Evolutionary conservation across 2,888 invertebrate genomes (phyloP), one percentile per base, ranked within the genome.

Genomic region (Dromius quadrimaculatus): DNA sequence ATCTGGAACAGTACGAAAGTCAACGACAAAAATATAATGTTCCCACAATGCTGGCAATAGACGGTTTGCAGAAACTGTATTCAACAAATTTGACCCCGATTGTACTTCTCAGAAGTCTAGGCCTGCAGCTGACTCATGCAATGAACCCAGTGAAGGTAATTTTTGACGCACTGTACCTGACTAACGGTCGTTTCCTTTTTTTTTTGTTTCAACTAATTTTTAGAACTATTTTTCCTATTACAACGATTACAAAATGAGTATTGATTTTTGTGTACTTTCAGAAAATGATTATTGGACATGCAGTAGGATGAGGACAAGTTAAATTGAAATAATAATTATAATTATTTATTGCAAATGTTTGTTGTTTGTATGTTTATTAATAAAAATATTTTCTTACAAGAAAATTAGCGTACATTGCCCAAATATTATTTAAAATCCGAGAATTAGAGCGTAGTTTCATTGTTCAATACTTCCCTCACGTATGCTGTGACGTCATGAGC

Each of bases 51-150:
- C 81, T 93, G 9, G 91, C 92, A 0, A 89, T 97, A 2, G 97
- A 98, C 82, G 91, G 91, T 3, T 83, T 98, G 47, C 93, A 97
- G 78, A 85, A 92, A 47, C 84, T 98, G 4, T 98, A 97, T 81
- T 87, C 88, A 69, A 88, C 89, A 5, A 87, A 90, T 47, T 84
- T 89, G 38, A 84, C 89, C 23, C 94, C 95, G 0, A 77, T 93
- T 0, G 93, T 96, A 0, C 80, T 94, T n/a, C 81, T 92, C 1
- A 85, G 97, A 75, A 93, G 93, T 78, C 78, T 96, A 6, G 96
- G 96, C 0, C 83, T 96, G 66, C 93, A 94, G 79, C 78, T 94
- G 22, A 90, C 92, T 0, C 89, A 95, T 78, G 90, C 92, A n/a
- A 78, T 93, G 13, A 85, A 87, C 50, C 90, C 90, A 22, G 77